Percentiles rank a stretch among this genome's conserved stretches.
Conservation (phyloP, 2,797 vertebrate genomes). For the Melanotaenia pygmaea region DNA sequence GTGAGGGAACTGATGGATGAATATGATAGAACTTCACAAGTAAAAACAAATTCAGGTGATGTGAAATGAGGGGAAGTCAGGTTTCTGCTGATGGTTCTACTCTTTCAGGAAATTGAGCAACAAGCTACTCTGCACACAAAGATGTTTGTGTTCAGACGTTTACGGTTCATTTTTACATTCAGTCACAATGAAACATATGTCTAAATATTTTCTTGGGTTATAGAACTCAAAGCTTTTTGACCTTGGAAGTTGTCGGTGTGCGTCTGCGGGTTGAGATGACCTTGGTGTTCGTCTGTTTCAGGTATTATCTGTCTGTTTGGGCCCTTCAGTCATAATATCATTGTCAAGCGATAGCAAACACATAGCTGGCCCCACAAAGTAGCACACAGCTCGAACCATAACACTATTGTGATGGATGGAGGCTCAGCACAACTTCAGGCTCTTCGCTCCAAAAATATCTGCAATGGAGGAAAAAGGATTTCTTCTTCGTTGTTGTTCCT, state of each 20-base stretch:
- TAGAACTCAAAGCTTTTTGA: constrained; percentile 9
- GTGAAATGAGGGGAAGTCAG: not conserved
- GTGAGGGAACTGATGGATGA: too few species aligned
- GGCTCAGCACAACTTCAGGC: constrained; percentile 7
- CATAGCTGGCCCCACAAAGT: constrained; percentile 39
- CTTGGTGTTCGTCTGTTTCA: constrained; percentile 10
- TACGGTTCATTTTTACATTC: not conserved
- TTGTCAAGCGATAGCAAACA: constrained; percentile 61
- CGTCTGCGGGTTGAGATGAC: not conserved
- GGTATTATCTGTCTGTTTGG: constrained; percentile 19
- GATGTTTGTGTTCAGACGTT: not conserved
- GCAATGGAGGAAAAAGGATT: constrained; percentile 15
- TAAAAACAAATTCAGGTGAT: too few species aligned
- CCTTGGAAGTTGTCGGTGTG: not conserved
- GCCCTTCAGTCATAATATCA: constrained; percentile 70
- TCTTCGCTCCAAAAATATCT: constrained; percentile 47
- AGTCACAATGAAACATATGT: not conserved
- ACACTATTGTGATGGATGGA: constrained; percentile 69
- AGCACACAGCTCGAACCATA: constrained; percentile 46
- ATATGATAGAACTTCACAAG: too few species aligned
- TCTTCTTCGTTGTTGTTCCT: not conserved
- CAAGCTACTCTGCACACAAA: constrained; percentile 8
- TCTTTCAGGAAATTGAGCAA: not conserved
- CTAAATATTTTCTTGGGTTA: constrained; percentile 5
- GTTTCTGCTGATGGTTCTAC: not conserved